Percentiles rank a stretch among this genome's conserved stretches.
These are phyloP conservation scores for Lithophane semibrunnea DNA, from an alignment of 2,888 invertebrate genomes.

Conservation along the genomic window DNA sequence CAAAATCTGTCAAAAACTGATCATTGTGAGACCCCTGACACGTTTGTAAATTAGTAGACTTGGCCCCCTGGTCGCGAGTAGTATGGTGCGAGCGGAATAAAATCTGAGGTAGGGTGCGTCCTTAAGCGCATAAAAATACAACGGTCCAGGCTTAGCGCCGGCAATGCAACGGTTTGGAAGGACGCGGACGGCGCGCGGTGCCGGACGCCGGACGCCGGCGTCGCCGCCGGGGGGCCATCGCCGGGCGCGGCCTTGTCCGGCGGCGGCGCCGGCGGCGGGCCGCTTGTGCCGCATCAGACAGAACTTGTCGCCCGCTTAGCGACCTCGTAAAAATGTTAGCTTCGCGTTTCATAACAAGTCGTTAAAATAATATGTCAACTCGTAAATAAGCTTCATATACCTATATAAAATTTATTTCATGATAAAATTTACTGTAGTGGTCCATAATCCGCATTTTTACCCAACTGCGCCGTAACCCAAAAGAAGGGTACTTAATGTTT, in stretches of 20 bases:
- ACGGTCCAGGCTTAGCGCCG: not conserved
- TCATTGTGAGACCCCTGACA: too few species aligned
- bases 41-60: too few species aligned
- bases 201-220: not conserved
- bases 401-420: slow-evolving; percentile 45
- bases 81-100: too few species aligned
- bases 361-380: slow-evolving; percentile 61
- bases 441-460: slow-evolving; percentile 8
- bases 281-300: not conserved
- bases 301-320: slow-evolving; percentile 30
- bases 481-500: not conserved
- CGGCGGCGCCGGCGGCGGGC: not conserved
- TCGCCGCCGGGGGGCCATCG: not conserved
- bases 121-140: not conserved
- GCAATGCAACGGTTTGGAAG: not conserved
- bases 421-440: slow-evolving; percentile 39
- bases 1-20: too few species aligned
- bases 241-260: not conserved
- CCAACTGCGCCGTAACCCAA: not conserved
- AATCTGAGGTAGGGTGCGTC: too few species aligned
- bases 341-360: slow-evolving; percentile 48
- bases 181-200: not conserved
- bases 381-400: slow-evolving; percentile 58
- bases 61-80: rapidly evolving
- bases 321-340: slow-evolving; percentile 59